Evolutionary conservation across 2,888 invertebrate genomes (phyloP).

Genomic region (Eupithecia dodoneata): DNA sequence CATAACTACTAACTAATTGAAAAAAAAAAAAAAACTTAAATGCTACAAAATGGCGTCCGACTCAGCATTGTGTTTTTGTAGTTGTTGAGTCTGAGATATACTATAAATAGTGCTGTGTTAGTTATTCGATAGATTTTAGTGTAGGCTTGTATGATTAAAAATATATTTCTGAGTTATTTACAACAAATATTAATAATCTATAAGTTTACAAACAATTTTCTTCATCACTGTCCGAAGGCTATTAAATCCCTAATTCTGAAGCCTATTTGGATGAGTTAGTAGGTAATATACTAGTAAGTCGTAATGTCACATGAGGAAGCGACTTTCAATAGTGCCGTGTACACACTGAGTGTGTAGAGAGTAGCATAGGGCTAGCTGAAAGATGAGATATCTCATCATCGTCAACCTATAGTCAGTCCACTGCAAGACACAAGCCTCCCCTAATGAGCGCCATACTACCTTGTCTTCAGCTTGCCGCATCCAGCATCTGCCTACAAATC

Average conservation of each 20-base stretch:
- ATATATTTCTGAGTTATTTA: too few relatives aligned
- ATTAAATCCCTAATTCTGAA: neutral
- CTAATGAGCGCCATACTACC: too few relatives aligned
- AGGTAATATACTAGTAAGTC: neutral
- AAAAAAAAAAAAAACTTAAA: too few relatives aligned
- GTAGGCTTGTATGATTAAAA: neutral
- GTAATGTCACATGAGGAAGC: slow-evolving; percentile 1
- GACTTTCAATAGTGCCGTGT: neutral
- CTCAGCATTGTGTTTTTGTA: too few relatives aligned
- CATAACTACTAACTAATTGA: too few relatives aligned
- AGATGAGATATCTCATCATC: too few relatives aligned
- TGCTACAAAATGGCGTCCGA: too few relatives aligned
- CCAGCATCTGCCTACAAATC: too few relatives aligned
- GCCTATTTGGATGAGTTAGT: neutral
- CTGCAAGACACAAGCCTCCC: too few relatives aligned
- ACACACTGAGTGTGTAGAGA: neutral
- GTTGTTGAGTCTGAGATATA: neutral
- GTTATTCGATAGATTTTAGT: neutral
- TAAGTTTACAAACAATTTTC: neutral
- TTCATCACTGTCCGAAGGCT: neutral
- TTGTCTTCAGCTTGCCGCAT: too few relatives aligned
- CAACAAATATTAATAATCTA: neutral
- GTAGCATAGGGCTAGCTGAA: neutral
- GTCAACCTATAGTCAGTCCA: too few relatives aligned
- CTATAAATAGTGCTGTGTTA: neutral